Base-by-base conservation (phyloP, 2,113 vertebrate species). In the Anoura caudifer region DNA sequence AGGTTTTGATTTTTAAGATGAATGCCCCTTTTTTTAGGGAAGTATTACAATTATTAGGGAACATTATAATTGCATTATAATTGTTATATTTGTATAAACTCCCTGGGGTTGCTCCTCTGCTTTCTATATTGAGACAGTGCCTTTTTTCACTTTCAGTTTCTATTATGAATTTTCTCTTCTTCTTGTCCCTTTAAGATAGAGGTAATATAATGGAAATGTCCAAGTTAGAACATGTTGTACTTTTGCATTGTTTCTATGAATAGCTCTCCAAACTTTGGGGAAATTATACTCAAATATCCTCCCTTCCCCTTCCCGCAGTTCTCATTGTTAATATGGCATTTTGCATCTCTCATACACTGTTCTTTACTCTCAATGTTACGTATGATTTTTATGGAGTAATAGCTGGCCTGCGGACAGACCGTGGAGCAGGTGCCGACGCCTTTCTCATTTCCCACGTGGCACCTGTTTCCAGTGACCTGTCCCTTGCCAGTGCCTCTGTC, bases 131-230 rank as follows among this genome's bases (percentile, higher is more conserved):
- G 92, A 97, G 70, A 70, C 38, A n/a, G 1, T 26, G 41, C 1
- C 26, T 20, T 93, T 94, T 94, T 87, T 84, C 81, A 19, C 28
- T 85, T 96, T 96, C 54, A 69, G 72, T 96, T 97, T 96, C 85
- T 45, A 24, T 22, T 17, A 41, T 81, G 43, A 90, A 77, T 92
- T 90, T 93, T 81, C 84, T 97, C 79, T 97, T 89, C 84, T 52
- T 96, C 84, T 80, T 52, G 45, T 70, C 13, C 38, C 33, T 79
- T 93, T 90, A 83, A 90, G 79, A 31, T 41, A 72, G 43, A 89
- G 75, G 45, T 72, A n/a, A 95, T 69, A 77, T 65, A 69, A 72
- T 4, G 52, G 70, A 90, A 84, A 84, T 69, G 72, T 47, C 38
- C 26, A 81, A 43, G 86, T 63, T 59, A 36, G 70, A 92, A 92